Percentiles rank a stretch among this genome's conserved stretches.
Evolutionary conservation across 2,888 invertebrate species (phyloP).

Genomic region (Mimas tiliae): DNA sequence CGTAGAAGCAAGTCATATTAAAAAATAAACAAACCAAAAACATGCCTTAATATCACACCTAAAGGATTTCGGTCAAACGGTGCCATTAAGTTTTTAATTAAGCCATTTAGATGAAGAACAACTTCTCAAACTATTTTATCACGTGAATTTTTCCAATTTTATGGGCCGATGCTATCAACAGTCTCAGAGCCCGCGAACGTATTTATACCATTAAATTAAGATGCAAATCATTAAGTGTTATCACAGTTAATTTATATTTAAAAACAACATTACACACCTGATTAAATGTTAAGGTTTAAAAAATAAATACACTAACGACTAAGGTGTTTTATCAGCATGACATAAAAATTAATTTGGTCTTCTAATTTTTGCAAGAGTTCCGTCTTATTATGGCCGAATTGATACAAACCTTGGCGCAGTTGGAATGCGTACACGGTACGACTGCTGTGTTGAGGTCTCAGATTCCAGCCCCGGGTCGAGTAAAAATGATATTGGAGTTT

Average conservation of each 20-base stretch:
- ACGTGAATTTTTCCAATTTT: conserved; percentile 1
- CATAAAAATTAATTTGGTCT: not conserved
- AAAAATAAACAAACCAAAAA: conserved; percentile 1
- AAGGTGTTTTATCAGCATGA: not conserved
- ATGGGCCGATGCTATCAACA: not conserved
- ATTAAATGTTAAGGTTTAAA: not conserved
- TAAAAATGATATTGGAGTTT: too few species aligned
- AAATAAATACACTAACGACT: not conserved
- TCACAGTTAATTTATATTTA: not conserved
- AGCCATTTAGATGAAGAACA: not conserved
- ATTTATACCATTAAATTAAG: not conserved
- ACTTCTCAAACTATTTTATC: conserved; percentile 3
- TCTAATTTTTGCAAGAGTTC: not conserved
- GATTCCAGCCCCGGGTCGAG: too few species aligned
- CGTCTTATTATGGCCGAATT: not conserved
- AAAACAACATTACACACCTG: conserved; percentile 7
- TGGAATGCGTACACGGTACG: too few species aligned
- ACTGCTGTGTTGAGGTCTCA: too few species aligned
- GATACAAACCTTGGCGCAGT: not conserved
- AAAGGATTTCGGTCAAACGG: not conserved
- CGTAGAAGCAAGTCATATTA: not conserved
- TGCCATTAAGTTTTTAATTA: conserved; percentile 10
- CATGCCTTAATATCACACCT: not conserved
- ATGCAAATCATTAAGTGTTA: not conserved
- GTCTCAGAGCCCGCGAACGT: not conserved